phyloP scores from a whole-genome alignment of 2,888 invertebrate species.

The Temnothorax ravouxi region DNA sequence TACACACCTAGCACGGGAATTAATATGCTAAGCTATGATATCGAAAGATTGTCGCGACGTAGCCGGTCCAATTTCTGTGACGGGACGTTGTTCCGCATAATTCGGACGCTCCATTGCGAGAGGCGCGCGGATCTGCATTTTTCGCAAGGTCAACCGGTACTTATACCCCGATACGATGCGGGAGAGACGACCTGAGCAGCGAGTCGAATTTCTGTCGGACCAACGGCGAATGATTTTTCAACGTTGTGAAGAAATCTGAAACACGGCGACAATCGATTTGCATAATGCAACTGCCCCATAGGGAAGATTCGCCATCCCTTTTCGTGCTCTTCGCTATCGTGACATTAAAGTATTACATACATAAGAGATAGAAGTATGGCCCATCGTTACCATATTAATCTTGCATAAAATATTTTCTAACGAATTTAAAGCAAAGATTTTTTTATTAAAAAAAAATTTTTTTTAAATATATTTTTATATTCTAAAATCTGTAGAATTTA shows the following conservation, averaged over 20 bases:
- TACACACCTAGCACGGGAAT: slow-evolving; percentile 15
- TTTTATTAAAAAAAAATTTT: slow-evolving; percentile 2
- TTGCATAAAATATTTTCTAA: slow-evolving; percentile 2
- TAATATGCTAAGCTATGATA: slow-evolving; percentile 47
- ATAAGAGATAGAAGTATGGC: background rate
- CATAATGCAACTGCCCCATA: slow-evolving; percentile 29
- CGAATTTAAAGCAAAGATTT: background rate
- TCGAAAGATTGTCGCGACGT: slow-evolving; percentile 7
- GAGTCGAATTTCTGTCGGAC: slow-evolving; percentile 36
- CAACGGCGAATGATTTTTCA: slow-evolving; percentile 21
- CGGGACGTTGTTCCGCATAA: slow-evolving; percentile 53
- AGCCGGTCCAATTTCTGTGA: slow-evolving; percentile 36
- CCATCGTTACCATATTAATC: background rate
- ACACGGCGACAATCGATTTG: slow-evolving; percentile 38
- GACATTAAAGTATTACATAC: slow-evolving; percentile 11
- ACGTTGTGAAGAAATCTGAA: slow-evolving; percentile 16
- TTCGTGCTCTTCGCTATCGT: background rate
- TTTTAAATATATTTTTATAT: background rate
- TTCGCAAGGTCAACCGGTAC: slow-evolving; percentile 80
- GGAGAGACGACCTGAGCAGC: slow-evolving; percentile 2
- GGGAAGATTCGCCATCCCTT: background rate
- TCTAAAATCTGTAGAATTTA: background rate
- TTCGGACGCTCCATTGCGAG: slow-evolving; percentile 61
- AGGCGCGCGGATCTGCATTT: slow-evolving; percentile 77
- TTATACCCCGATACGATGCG: slow-evolving; percentile 56